Evolutionary conservation across 1,140 invertebrate species (phyloP).

Genomic region (Lasioglossum albipes): DNA sequence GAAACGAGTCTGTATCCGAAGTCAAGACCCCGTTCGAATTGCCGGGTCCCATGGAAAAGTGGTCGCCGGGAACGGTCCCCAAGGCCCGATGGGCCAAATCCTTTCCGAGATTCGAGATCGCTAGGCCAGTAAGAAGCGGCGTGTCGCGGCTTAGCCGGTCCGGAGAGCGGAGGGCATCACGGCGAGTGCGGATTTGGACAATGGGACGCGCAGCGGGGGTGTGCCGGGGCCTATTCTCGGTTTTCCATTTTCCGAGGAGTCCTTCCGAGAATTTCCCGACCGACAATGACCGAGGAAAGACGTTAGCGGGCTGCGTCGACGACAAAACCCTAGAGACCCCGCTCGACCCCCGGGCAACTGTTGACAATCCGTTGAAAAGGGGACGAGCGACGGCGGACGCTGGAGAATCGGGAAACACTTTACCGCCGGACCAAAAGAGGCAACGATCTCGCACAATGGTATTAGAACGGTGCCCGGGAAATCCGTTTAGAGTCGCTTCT

Average conservation of each 20-base stretch:
- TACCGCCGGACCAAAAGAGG: slow-evolving; percentile 43
- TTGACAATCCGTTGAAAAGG: slow-evolving; percentile 43
- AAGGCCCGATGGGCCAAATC: slow-evolving; percentile 30
- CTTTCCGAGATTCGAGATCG: slow-evolving; percentile 39
- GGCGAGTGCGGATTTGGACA: slow-evolving; percentile 63
- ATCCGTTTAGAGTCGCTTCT: slow-evolving; percentile 71
- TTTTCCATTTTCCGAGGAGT: slow-evolving; percentile 64
- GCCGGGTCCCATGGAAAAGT: neutral
- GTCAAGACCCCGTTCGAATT: neutral
- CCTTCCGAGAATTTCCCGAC: slow-evolving; percentile 75
- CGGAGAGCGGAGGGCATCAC: slow-evolving; percentile 31
- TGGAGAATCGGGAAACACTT: slow-evolving; percentile 62
- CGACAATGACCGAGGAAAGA: slow-evolving; percentile 65
- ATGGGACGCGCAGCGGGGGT: slow-evolving; percentile 64
- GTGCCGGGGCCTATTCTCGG: slow-evolving; percentile 37
- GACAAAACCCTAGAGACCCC: neutral
- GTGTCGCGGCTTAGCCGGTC: slow-evolving; percentile 15
- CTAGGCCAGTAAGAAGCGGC: neutral
- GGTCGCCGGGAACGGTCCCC: neutral
- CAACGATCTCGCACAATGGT: slow-evolving; percentile 66
- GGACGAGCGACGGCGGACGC: neutral
- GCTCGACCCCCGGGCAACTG: slow-evolving; percentile 29
- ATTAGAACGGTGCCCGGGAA: slow-evolving; percentile 72
- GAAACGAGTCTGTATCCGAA: neutral
- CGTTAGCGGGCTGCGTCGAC: slow-evolving; percentile 24